Evolutionary conservation across 2,797 vertebrate genomes (phyloP).

Genomic region (Phoebastria nigripes): DNA sequence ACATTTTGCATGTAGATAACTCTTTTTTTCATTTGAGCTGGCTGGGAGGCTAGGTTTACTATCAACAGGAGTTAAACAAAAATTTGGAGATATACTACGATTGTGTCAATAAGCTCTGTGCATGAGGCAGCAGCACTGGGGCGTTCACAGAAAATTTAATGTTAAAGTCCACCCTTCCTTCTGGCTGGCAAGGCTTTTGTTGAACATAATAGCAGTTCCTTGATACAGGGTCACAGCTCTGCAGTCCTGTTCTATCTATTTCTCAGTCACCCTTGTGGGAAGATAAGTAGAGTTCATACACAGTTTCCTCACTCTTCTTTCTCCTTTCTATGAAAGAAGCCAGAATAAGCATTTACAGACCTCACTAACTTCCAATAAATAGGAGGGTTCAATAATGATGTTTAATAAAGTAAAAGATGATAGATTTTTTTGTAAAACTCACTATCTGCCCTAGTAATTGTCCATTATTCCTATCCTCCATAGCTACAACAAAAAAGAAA

Average conservation of each 20-base stretch:
- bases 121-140: accelerated
- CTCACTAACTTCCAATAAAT: background rate
- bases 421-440: background rate
- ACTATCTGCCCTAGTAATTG: background rate
- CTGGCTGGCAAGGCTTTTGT: background rate
- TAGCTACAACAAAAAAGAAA: background rate
- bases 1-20: background rate
- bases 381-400: accelerated
- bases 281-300: background rate
- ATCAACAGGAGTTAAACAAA: background rate
- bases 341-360: background rate
- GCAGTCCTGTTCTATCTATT: background rate
- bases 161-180: background rate
- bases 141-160: background rate
- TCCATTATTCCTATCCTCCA: background rate
- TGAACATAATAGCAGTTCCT: background rate
- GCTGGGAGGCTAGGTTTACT: background rate
- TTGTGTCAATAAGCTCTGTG: background rate
- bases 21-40: background rate
- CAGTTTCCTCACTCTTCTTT: background rate
- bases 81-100: background rate
- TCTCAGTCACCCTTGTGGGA: background rate
- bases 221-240: background rate
- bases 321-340: background rate
- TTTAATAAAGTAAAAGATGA: background rate